Evolutionary conservation across 2,888 invertebrate species (phyloP), one percentile per base, ranked within the genome.

Genomic region (Callinectes sapidus): DNA sequence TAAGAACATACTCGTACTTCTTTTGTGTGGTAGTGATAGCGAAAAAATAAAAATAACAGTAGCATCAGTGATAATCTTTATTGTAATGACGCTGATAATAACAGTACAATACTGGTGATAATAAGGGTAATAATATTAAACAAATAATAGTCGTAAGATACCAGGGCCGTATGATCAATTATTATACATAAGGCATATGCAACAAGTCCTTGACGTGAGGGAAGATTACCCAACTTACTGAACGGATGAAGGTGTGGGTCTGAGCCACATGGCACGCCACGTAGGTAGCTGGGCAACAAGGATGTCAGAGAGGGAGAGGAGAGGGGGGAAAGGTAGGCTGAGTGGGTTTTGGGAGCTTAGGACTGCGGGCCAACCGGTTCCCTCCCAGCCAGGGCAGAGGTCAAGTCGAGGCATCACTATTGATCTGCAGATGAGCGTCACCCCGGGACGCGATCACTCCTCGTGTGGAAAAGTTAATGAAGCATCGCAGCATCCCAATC

Each of bases 391-490:
- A 90, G 92, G 92, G 55, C 92, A 90, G 35, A 90, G 92, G 92
- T 92, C 92, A 92, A 61, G 86, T 35, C 48, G 85, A 90, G 92
- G 61, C 87, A 92, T 92, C 92, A 92, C 85, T 92, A 90, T 91
- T 92, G 92, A 90, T 92, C 92, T 89, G 39, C 87, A 89, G 92
- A 92, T 92, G 92, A 90, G 86, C 86, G 61, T 92, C 92, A 92
- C 32, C n/a, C 77, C 71, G 55, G 35, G 92, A 86, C 55, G 86
- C 61, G 71, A 92, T 87, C 42, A 39, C 61, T 87, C 71, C 66
- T 92, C 92, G 92, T 90, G 90, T 92, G 92, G 92, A 92, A 92
- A 90, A 90, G 48, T 89, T 90, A 92, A 92, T 92, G 92, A 92
- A 92, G 87, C 92, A 71, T 90, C 87, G 32, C n/a, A 54, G 48